A percentile compares a stretch with the other conserved stretches of the same genome.
These are phyloP conservation scores for Lindbergichthys nudifrons DNA, from an alignment of 2,797 vertebrate genomes.

Conservation along the genomic window DNA sequence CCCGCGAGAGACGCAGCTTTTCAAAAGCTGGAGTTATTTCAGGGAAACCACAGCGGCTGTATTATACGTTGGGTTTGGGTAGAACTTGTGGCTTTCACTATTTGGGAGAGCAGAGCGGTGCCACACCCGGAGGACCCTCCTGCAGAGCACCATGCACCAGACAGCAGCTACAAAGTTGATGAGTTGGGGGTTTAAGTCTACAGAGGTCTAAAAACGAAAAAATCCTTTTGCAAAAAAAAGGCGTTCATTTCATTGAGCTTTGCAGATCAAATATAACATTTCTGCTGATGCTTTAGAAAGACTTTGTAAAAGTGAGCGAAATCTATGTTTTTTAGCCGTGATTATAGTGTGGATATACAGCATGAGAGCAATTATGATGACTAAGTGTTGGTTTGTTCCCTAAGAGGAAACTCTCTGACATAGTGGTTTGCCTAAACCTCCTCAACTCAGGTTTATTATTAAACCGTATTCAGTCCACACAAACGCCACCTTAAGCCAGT, in stretches of 20 bases:
- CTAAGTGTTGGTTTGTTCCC: constrained; percentile 1
- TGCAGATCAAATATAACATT: background rate
- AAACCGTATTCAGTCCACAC: constrained; percentile 16
- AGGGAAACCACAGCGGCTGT: constrained; percentile 79
- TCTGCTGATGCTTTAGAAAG: background rate
- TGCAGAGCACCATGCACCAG: constrained; percentile 21
- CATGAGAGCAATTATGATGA: constrained; percentile 12
- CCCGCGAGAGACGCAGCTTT: constrained; percentile 48
- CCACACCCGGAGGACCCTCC: constrained; percentile 72
- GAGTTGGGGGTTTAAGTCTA: background rate
- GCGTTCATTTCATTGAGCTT: background rate
- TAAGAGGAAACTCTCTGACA: constrained; percentile 18
- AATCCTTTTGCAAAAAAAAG: background rate
- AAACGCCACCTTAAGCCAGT: background rate
- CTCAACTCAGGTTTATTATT: constrained; percentile 22
- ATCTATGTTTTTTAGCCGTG: background rate
- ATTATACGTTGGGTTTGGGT: constrained; percentile 71
- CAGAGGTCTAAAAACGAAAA: background rate
- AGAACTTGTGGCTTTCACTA: constrained; percentile 60
- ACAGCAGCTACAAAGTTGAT: background rate
- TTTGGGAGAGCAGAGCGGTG: constrained; percentile 55
- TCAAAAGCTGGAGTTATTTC: constrained; percentile 80
- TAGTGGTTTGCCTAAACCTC: constrained; percentile 18
- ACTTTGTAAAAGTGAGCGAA: background rate
- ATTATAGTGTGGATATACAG: constrained; percentile 7